Base-by-base conservation (phyloP, 2,888 invertebrate genomes). In the Drosophila ezoana region DNA sequence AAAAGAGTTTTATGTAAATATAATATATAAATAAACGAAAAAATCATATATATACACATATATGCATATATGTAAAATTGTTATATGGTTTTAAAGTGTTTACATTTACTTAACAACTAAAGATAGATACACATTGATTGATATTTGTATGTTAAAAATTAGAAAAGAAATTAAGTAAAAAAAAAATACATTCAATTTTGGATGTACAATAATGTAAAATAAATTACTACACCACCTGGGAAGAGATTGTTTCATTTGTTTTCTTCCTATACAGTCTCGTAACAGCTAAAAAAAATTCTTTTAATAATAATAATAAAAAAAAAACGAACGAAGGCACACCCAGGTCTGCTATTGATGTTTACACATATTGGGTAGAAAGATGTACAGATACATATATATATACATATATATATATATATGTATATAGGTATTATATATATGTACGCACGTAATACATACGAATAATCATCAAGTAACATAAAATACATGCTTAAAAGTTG, bases 181-280 rank as follows among this genome's bases (percentile, higher is more conserved):
- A 72, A 72, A 71, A 51, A 76, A 72, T 75, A 79, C 62, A 76
- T 60, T 63, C 53, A 74, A 47, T 49, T 28, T 69, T 57, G 40
- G 75, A 76, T 76, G 71, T 70, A 79, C 56, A 71, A n/a, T n/a
- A n/a, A n/a, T n/a, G n/a, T 70, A 13, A 73, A 76, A 73, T 78
- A 76, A 76, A 78, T 78, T 78, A 64, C 69, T 59, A 73, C 69
- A 68, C 68, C 68, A 68, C 58, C 58, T 61, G 57, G 63, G 47
- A 77, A 76, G 73, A 69, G 49, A 51, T 76, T 66, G 56, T 72
- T 57, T 43, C 14, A 20, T 28, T 72, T 51, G 32, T 43, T 51
- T 14, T 69, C 75, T 67, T 62, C 54, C 74, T 57, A 48, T 59
- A 77, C 63, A 75, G 72, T 76, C 69, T 74, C 64, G 59, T 60